These are phyloP conservation scores for Thalassarche chlororhynchos DNA, from an alignment of 2,113 vertebrate genomes.

Conservation along the genomic window DNA sequence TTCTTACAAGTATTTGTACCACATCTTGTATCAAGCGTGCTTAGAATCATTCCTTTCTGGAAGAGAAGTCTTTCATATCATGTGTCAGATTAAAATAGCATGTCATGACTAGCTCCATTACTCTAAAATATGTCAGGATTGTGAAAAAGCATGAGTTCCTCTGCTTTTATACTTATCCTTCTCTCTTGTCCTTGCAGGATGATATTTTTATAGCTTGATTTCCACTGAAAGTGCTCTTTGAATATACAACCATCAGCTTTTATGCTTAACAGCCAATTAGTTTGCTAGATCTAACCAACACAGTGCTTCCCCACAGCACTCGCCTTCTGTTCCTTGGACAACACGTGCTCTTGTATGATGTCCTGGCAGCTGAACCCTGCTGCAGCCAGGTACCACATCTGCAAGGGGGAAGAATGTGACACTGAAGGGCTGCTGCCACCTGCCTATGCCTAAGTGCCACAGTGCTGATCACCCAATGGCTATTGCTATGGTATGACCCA, in stretches of 20 bases:
- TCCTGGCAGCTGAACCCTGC: background rate
- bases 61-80: background rate
- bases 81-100: background rate
- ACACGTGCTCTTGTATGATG: no score
- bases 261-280: background rate
- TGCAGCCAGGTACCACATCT: background rate
- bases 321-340: background rate
- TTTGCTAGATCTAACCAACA: background rate
- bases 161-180: background rate
- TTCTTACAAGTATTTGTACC: background rate
- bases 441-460: background rate
- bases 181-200: background rate
- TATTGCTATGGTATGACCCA: background rate
- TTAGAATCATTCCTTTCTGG: background rate
- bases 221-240: background rate
- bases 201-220: background rate
- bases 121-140: background rate
- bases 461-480: background rate
- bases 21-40: background rate
- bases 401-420: background rate
- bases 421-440: background rate
- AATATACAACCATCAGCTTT: background rate
- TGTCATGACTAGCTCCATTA: background rate
- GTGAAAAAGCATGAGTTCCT: background rate
- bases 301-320: background rate